Base-by-base conservation (phyloP, 1,140 invertebrate species). In the Linepithema humile region DNA sequence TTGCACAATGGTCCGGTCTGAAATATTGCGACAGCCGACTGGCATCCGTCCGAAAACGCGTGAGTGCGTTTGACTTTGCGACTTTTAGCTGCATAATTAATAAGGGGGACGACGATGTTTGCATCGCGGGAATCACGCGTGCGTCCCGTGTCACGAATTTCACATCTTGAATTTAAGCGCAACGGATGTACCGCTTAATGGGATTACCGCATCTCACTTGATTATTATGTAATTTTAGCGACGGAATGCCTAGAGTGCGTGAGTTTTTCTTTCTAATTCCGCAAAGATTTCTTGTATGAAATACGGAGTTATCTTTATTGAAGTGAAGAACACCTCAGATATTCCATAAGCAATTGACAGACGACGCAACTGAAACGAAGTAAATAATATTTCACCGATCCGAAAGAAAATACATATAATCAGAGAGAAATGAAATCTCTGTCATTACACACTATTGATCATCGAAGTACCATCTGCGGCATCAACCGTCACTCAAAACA, bases 1-100 rank as follows among this genome's bases (percentile, higher is more conserved):
- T 91, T 89, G 88, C 90, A 92, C 92, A 94, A 94, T 93, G 91
- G 85, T 82, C 77, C 53, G 29, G n/a, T 78, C 65, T 86, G 84
- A 86, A 89, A 86, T 89, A 89, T 89, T 72, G 70, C 80, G 67
- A 88, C 64, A 70, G 45, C 29, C 32, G 57, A 65, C 75, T 80
- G 64, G 64, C 75, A 70, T 80, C 48, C 62, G 75, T 55, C 74
- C 50, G 35, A 40, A 55, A 40, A 50, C n/a, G 38, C 64, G 48
- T 55, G 48, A 80, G 75, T 80, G 35, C 48, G 26, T 69, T 80
- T 80, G 64, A 70, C 50, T 80, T 59, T 62, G 78, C 78, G 69
- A 60, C 3, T 74, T 15, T 64, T 5, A 43, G 70, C 57, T 82
- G 78, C 78, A 62, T 82, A 73, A 82, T 72, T 82, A 72, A 74